Percentiles rank a stretch among this genome's conserved stretches.
phyloP scores from a whole-genome alignment of 2,797 vertebrate species.

The Rhodeus uyekii region DNA sequence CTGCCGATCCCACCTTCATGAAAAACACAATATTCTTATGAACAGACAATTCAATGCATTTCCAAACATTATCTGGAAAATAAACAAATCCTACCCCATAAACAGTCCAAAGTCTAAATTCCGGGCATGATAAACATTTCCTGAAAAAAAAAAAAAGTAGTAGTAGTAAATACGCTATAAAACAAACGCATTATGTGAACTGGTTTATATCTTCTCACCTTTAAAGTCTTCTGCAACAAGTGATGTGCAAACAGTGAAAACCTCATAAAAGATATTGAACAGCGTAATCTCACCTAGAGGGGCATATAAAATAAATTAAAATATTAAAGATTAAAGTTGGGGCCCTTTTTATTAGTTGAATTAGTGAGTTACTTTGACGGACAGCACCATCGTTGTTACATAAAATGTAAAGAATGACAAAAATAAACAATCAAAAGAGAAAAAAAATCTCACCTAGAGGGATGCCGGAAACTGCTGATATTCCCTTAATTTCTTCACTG shows the following conservation, averaged over 20 bases:
- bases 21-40: background rate
- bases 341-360: background rate
- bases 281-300: conserved; percentile 86
- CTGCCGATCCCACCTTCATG: conserved; percentile 88
- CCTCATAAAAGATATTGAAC: conserved; percentile 97
- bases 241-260: conserved; percentile 96
- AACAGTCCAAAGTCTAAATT: conserved; percentile 98
- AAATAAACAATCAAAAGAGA: background rate
- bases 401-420: background rate
- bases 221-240: conserved; percentile 87
- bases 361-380: background rate
- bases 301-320: background rate
- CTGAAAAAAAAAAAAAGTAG: conserved; percentile 67
- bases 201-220: conserved; percentile 72
- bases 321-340: background rate
- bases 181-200: background rate
- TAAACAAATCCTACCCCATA: conserved; percentile 81
- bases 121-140: conserved; percentile 88
- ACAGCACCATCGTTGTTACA: background rate
- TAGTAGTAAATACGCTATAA: background rate
- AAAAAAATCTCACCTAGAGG: conserved; percentile 81
- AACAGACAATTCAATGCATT: background rate
- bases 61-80: background rate
- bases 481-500: conserved; percentile 88
- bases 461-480: conserved; percentile 80